Conservation (phyloP, 1,140 invertebrate species). For the Trachelipus rathkii region DNA sequence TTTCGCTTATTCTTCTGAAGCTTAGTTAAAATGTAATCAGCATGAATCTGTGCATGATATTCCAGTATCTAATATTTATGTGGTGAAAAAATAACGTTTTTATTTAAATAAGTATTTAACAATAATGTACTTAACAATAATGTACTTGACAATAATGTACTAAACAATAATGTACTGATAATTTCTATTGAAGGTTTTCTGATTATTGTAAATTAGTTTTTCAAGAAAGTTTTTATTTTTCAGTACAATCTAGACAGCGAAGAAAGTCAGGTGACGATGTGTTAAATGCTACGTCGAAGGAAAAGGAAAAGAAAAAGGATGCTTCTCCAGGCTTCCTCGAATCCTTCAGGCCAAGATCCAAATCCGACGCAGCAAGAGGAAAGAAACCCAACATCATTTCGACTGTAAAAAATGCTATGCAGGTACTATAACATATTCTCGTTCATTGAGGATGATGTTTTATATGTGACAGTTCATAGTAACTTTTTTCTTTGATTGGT, state of each 20-base stretch:
- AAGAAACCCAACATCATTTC: slow-evolving; percentile 67
- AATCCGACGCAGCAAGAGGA: slow-evolving; percentile 59
- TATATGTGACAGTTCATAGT: too few species aligned
- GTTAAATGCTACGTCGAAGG: slow-evolving; percentile 57
- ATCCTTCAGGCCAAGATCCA: slow-evolving; percentile 76
- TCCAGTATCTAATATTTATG: too few species aligned
- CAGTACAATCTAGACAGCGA: slow-evolving; percentile 51
- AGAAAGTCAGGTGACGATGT: slow-evolving; percentile 55
- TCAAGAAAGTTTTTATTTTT: background rate
- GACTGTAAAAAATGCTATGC: slow-evolving; percentile 71
- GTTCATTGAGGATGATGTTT: too few species aligned
- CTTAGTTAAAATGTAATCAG: too few species aligned
- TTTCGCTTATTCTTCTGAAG: too few species aligned
- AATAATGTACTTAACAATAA: too few species aligned
- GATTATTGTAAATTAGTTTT: background rate
- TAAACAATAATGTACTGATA: background rate
- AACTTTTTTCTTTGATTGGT: too few species aligned
- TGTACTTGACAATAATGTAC: too few species aligned
- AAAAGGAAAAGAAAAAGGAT: slow-evolving; percentile 48
- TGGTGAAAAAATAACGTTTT: too few species aligned
- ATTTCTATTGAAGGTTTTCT: background rate
- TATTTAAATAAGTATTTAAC: too few species aligned
- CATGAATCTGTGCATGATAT: too few species aligned
- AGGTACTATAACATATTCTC: too few species aligned
- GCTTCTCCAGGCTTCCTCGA: slow-evolving; percentile 66